Percentiles rank a stretch among this genome's conserved stretches.
Evolutionary conservation across 30 jellyfish, hydroid and myxozoan genomes (phyloP).

Genomic region (Cassiopea andromeda): DNA sequence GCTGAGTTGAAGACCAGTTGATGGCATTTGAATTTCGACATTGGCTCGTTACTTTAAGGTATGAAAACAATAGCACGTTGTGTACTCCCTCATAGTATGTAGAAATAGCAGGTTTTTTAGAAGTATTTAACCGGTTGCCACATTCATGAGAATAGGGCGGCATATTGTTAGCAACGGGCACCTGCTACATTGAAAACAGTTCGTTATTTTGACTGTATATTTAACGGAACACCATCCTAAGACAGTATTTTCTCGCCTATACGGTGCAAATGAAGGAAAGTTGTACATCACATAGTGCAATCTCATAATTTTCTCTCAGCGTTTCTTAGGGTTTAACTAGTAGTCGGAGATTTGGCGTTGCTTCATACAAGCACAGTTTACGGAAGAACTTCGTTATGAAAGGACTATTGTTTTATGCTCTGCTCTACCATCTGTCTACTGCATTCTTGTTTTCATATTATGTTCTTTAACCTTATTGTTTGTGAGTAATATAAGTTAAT

Average conservation of each 20-base stretch:
- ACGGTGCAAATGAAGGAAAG: too few relatives aligned
- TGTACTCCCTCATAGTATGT: background rate
- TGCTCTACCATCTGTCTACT: background rate
- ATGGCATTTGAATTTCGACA: background rate
- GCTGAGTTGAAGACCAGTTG: background rate
- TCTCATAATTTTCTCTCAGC: too few relatives aligned
- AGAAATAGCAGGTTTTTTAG: background rate
- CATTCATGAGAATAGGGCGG: background rate
- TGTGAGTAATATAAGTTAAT: background rate
- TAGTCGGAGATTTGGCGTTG: background rate
- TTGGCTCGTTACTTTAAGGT: background rate
- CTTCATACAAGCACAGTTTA: background rate
- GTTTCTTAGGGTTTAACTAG: too few relatives aligned
- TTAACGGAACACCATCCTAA: background rate
- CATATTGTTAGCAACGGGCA: background rate
- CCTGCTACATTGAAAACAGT: constrained; percentile 7
- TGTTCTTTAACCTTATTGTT: constrained; percentile 2
- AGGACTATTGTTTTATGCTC: background rate
- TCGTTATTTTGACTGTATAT: background rate
- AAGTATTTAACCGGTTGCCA: background rate
- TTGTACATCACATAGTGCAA: too few relatives aligned
- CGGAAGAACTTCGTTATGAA: background rate
- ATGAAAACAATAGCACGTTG: background rate
- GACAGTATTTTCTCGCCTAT: background rate
- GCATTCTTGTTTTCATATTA: background rate